These are phyloP conservation scores for Epistrophe grossulariae DNA, from an alignment of 2,888 invertebrate species.

Conservation along the genomic window DNA sequence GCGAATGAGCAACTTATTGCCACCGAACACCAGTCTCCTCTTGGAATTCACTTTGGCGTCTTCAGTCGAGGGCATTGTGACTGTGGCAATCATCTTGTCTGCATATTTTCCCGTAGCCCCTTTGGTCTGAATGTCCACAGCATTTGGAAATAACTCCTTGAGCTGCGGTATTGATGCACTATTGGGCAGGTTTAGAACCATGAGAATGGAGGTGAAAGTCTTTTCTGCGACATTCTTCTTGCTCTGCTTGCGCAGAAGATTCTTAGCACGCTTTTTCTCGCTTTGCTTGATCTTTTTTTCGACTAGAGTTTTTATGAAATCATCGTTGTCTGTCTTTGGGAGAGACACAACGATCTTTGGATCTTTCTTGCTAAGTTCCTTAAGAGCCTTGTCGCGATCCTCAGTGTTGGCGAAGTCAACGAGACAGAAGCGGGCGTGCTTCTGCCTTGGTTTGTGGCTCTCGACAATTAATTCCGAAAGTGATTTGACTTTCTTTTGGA, in stretches of 20 bases:
- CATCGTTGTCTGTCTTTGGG: constrained; percentile 80
- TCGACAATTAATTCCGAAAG: constrained; percentile 78
- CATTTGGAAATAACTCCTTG: constrained; percentile 79
- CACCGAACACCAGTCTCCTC: constrained; percentile 77
- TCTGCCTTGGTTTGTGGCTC: constrained; percentile 80
- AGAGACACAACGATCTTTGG: constrained; percentile 78
- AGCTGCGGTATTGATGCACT: constrained; percentile 78
- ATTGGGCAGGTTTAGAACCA: constrained; percentile 81
- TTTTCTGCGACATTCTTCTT: constrained; percentile 76
- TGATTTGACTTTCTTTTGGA: constrained; percentile 77
- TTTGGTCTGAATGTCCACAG: constrained; percentile 81
- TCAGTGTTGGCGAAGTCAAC: constrained; percentile 79
- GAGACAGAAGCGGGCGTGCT: constrained; percentile 81
- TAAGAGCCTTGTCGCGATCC: constrained; percentile 79
- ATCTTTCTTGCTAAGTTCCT: constrained; percentile 56
- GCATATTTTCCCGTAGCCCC: constrained; percentile 77
- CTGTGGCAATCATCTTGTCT: constrained; percentile 78
- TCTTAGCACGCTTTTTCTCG: constrained; percentile 79
- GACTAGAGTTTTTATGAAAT: constrained; percentile 79
- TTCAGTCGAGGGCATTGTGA: constrained; percentile 80
- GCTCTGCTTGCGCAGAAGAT: constrained; percentile 77
- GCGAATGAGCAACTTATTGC: constrained; percentile 77
- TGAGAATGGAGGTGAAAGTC: constrained; percentile 79
- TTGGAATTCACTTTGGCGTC: constrained; percentile 79
- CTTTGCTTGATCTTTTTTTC: constrained; percentile 78